Percentiles rank a stretch among this genome's conserved stretches.
Evolutionary conservation across 2,113 vertebrate genomes (phyloP).

Genomic region (Sinocyclocheilus maitianheensis): DNA sequence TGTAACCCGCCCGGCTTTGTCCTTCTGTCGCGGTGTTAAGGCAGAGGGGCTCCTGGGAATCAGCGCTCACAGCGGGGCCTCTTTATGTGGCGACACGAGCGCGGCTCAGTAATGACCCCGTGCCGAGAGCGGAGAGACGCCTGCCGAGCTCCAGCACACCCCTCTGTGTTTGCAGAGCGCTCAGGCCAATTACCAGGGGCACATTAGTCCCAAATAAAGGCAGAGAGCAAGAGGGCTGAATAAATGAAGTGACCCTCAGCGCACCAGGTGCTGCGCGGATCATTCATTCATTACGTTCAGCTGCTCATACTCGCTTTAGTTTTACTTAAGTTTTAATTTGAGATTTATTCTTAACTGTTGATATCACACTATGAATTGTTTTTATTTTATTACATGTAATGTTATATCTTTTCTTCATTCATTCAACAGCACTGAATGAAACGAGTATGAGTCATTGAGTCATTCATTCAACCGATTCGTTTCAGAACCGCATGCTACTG

Average conservation of each 20-base stretch:
- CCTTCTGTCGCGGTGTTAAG: neutral
- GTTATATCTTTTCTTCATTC: too few species aligned
- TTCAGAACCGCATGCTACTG: too few species aligned
- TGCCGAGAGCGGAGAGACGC: slow-evolving; percentile 1
- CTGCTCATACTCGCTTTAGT: too few species aligned
- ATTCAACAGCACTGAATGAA: too few species aligned
- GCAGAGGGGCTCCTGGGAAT: neutral
- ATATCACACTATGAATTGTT: too few species aligned
- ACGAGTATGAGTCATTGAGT: too few species aligned
- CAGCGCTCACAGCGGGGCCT: neutral
- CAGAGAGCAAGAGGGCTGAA: neutral
- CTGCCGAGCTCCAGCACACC: neutral
- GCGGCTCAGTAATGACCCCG: slow-evolving; percentile 35
- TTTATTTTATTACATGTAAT: too few species aligned
- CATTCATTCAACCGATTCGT: too few species aligned
- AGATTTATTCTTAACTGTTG: too few species aligned
- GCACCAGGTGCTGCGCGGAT: neutral
- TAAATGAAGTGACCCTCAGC: slow-evolving; percentile 16
- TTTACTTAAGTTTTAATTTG: too few species aligned
- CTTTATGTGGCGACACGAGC: neutral
- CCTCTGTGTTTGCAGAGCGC: slow-evolving; percentile 17
- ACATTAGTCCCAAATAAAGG: slow-evolving; percentile 20
- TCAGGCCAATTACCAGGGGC: slow-evolving; percentile 43
- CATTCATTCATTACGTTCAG: too few species aligned
- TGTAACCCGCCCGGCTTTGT: neutral